These are phyloP conservation scores for Scaptomyza hsui DNA, from an alignment of 1,140 invertebrate species.

Conservation along the genomic window DNA sequence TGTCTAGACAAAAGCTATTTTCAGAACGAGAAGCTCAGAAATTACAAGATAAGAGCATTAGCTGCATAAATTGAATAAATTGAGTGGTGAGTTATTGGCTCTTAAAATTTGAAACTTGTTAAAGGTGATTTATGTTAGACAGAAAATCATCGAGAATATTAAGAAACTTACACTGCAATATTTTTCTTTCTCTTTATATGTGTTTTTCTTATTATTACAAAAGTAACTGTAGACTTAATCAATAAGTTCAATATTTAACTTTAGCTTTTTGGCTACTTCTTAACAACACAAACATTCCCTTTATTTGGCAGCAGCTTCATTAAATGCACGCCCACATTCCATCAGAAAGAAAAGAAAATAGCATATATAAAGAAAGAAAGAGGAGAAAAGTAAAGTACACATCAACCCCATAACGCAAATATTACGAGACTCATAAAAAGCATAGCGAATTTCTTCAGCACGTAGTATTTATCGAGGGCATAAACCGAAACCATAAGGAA, in stretches of 20 bases:
- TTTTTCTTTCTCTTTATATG: no score
- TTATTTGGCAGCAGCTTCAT: constrained; percentile 50
- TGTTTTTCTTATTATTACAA: neutral
- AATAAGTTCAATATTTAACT: constrained; percentile 55
- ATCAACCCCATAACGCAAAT: constrained; percentile 48
- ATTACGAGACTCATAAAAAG: constrained; percentile 58
- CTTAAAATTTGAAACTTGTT: neutral
- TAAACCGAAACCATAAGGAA: constrained; percentile 17
- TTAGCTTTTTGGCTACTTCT: constrained; percentile 35
- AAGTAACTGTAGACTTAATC: constrained; percentile 28
- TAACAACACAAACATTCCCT: neutral
- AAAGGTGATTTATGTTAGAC: neutral
- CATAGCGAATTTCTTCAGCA: constrained; percentile 45
- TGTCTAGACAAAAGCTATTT: constrained; percentile 10
- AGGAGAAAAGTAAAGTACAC: neutral
- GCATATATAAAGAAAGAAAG: constrained; percentile 1
- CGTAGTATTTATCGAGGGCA: constrained; percentile 63
- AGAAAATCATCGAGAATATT: no score
- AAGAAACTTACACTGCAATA: no score
- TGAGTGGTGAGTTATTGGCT: no score
- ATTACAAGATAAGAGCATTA: neutral
- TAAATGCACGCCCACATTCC: constrained; percentile 29
- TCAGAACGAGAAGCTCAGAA: neutral
- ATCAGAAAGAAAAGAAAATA: constrained; percentile 32
- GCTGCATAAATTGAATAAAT: neutral